phyloP scores from a whole-genome alignment of 2,888 invertebrate species.

The Lochmaea capreae region DNA sequence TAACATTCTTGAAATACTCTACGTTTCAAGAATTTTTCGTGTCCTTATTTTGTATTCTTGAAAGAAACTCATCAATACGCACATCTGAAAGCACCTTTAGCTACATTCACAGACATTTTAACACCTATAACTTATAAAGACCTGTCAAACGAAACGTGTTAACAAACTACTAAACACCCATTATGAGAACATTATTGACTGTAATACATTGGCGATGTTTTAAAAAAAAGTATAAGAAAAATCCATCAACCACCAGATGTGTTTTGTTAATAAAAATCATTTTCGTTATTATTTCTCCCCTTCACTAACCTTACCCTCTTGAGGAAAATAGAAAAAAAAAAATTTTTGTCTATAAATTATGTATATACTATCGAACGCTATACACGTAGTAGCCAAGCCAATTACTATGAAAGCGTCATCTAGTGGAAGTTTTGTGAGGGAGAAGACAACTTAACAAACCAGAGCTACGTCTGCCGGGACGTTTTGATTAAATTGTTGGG shows the following conservation, averaged over 20 bases:
- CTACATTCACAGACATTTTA: constrained; percentile 13
- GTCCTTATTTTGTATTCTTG: constrained; percentile 20
- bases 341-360: background rate
- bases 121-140: constrained; percentile 20
- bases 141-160: constrained; percentile 13
- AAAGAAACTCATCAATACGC: constrained; percentile 10
- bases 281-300: too few relatives aligned
- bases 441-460: constrained; percentile 38
- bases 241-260: too few relatives aligned
- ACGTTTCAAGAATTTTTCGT: constrained; percentile 5
- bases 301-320: too few relatives aligned
- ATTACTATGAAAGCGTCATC: constrained; percentile 39
- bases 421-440: constrained; percentile 36
- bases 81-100: constrained; percentile 13
- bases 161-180: constrained; percentile 2
- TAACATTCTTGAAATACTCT: constrained; percentile 13
- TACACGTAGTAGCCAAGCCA: constrained; percentile 42
- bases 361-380: background rate
- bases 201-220: background rate
- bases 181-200: background rate
- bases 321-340: background rate
- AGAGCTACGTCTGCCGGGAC: constrained; percentile 37
- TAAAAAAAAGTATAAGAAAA: background rate
- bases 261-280: too few relatives aligned
- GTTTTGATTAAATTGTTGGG: constrained; percentile 43